Percentiles rank a stretch among this genome's conserved stretches.
Evolutionary conservation across 1,140 invertebrate genomes (phyloP).

Genomic region (Anadara kagoshimensis): DNA sequence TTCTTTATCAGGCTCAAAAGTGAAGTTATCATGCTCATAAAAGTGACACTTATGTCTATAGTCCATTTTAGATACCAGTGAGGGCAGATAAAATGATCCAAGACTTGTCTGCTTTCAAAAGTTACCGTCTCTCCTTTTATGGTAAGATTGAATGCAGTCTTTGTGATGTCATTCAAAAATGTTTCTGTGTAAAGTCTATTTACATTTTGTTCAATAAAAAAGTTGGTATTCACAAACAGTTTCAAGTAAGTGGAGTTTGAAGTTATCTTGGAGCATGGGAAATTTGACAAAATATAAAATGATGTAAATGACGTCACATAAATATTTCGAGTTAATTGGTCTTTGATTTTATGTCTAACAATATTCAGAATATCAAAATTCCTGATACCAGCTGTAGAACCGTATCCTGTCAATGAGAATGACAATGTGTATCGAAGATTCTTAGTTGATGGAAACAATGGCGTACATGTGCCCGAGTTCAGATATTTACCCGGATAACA

Average conservation of each 20-base stretch:
- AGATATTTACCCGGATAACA: conserved; percentile 26
- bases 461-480: background rate
- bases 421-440: conserved; percentile 17
- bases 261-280: background rate
- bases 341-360: background rate
- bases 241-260: background rate
- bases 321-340: background rate
- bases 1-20: background rate
- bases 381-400: background rate
- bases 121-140: background rate
- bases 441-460: conserved; percentile 6
- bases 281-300: conserved; percentile 5
- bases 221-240: background rate
- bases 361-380: background rate
- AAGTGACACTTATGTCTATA: conserved; percentile 7
- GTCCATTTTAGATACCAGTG: background rate
- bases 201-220: conserved; percentile 1
- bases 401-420: background rate
- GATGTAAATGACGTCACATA: background rate
- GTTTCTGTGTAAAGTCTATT: background rate
- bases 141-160: background rate
- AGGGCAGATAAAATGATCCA: conserved; percentile 12
- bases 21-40: background rate
- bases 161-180: background rate
- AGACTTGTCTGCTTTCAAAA: background rate